Conservation (phyloP, 2,888 invertebrate species). For the Panorpa germanica region DNA sequence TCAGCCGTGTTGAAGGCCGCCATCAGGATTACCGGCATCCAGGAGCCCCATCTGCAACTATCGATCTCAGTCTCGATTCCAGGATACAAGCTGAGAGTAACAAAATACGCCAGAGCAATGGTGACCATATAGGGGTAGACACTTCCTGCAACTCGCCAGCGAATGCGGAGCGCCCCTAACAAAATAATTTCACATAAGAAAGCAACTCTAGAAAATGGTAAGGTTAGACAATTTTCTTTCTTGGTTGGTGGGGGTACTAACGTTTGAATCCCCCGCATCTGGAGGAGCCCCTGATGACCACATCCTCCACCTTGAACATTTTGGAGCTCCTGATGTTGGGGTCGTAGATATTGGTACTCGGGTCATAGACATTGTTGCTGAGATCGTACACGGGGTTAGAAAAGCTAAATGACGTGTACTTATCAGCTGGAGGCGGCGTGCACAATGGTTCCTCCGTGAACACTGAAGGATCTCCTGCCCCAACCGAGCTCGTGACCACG, state of each 20-base stretch:
- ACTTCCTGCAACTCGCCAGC: slow-evolving; percentile 64
- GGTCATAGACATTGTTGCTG: slow-evolving; percentile 22
- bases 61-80: slow-evolving; percentile 79
- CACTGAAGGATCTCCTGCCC: no score
- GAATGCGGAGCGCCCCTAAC: slow-evolving; percentile 42
- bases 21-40: slow-evolving; percentile 89
- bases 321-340: slow-evolving; percentile 17
- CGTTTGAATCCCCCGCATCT: no score
- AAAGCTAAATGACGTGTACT: slow-evolving; percentile 42
- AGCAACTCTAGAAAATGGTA: slow-evolving; percentile 4
- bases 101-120: slow-evolving; percentile 74
- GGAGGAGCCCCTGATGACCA: slow-evolving; percentile 46
- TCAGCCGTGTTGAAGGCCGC: slow-evolving; percentile 75
- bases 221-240: background rate
- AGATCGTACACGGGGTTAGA: slow-evolving; percentile 62
- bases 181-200: slow-evolving; percentile 38
- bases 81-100: slow-evolving; percentile 76
- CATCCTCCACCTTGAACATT: slow-evolving; percentile 61
- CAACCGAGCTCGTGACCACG: no score
- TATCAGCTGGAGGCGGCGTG: no score
- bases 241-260: no score
- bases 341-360: slow-evolving; percentile 16
- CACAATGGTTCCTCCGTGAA: no score
- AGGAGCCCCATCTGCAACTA: slow-evolving; percentile 62
- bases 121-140: slow-evolving; percentile 85